Evolutionary conservation across 2,797 vertebrate genomes (phyloP), one percentile per base, ranked within the genome.

Genomic region (Hylomyscus alleni): DNA sequence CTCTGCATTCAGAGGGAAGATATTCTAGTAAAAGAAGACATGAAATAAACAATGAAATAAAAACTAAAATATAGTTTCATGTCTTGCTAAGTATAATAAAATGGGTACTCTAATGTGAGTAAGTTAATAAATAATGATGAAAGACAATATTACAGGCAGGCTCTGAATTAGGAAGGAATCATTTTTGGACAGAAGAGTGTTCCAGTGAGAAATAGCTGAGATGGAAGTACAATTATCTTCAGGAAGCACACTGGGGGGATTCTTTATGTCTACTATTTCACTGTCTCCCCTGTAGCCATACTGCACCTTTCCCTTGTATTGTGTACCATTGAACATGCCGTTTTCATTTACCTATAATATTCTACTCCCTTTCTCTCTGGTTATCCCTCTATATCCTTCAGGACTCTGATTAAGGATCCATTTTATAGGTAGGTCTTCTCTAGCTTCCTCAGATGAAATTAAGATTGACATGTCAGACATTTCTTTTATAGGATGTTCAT

Each of bases 211-310:
- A 50, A 22, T 84, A 88, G 31, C 31, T 87, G 37, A 95, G 58
- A n/a, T 93, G 54, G 82, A 92, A 90, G 37, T 78, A 0, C 52
- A 11, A 31, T 90, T 47, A 54, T 83, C 40, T 34, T 83, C 37
- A 90, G 54, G 44, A 40, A 78, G 72, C 40, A 93, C 34, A 72
- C 40, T 97, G 86, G 6, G 10, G 58, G 29, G 52, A 12, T 67
- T 58, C 2, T 80, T 26, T 54, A 20, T 91, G 24, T 83, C 75
- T 95, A 77, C 7, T 34, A 14, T 85, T 78, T 10, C 13, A 26
- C 34, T 95, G 93, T 73, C 0, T 94, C 54, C 22, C 60, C 20
- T 90, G 26, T 58, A 96, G 50, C 47, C 40, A 93, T 65, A 75
- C 20, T 69, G n/a, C 72, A 67, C 47, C 26, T 86, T 73, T 90